Evolutionary conservation across 2,113 vertebrate genomes (phyloP).

Genomic region (Dasyornis broadbenti): DNA sequence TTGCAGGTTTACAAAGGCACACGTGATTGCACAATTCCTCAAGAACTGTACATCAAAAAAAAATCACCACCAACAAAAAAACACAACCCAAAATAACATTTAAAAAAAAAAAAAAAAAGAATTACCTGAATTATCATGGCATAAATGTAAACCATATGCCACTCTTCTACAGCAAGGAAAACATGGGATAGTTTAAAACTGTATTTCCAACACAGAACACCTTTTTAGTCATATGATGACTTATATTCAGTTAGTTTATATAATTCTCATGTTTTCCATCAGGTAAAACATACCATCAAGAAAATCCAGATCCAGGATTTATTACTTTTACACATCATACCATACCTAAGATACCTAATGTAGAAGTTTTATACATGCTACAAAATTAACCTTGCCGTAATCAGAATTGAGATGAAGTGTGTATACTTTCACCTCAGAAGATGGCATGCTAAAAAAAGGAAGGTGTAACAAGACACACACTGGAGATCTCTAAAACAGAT

Average conservation of each 20-base stretch:
- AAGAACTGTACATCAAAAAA: not conserved
- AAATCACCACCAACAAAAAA: not conserved
- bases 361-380: not conserved
- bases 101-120: not conserved
- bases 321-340: not conserved
- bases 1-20: not conserved
- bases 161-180: not conserved
- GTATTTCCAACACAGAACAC: not conserved
- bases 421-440: not conserved
- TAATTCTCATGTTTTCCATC: not conserved
- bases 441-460: not conserved
- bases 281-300: not conserved
- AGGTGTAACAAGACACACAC: not conserved
- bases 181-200: not conserved
- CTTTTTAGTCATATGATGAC: not conserved
- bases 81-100: not conserved
- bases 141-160: not conserved
- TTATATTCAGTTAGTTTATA: not conserved
- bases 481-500: not conserved
- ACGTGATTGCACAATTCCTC: not conserved
- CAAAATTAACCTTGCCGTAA: not conserved
- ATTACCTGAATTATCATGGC: not conserved
- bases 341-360: not conserved
- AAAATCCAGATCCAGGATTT: not conserved
- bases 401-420: not conserved